These are phyloP conservation scores for Psylliodes chrysocephalus DNA, from an alignment of 2,888 invertebrate species.

Conservation along the genomic window DNA sequence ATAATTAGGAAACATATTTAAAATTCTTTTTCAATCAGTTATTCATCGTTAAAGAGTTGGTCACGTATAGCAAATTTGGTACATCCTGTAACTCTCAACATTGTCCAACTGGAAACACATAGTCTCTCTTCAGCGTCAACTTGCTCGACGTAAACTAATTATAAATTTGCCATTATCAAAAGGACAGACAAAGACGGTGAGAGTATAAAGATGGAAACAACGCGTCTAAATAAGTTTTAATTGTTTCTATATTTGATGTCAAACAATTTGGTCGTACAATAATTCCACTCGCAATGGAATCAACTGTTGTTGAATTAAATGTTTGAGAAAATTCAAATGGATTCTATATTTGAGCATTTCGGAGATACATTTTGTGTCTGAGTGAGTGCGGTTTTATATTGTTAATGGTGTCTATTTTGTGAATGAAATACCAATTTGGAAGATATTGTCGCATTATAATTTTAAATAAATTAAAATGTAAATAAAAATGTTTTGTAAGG, in stretches of 20 bases:
- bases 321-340: neutral
- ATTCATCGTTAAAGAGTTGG: no score
- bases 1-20: no score
- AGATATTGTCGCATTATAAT: no score
- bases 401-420: no score
- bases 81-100: neutral
- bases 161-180: slow-evolving; percentile 5
- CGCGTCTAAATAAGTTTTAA: slow-evolving; percentile 1
- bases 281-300: neutral
- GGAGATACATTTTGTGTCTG: no score
- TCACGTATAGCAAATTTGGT: no score
- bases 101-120: neutral
- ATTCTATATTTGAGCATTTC: no score
- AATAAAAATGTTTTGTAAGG: no score
- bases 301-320: neutral
- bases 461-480: no score
- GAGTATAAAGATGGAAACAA: neutral
- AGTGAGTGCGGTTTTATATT: no score
- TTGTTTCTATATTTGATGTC: slow-evolving; percentile 5
- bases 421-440: no score
- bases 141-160: neutral
- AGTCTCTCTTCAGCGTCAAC: neutral
- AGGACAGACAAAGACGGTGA: neutral
- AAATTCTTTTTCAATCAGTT: no score
- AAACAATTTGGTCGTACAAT: slow-evolving; percentile 5